These are phyloP conservation scores for Chaenodraco wilsoni DNA, from an alignment of 2,797 vertebrate genomes.

Conservation along the genomic window DNA sequence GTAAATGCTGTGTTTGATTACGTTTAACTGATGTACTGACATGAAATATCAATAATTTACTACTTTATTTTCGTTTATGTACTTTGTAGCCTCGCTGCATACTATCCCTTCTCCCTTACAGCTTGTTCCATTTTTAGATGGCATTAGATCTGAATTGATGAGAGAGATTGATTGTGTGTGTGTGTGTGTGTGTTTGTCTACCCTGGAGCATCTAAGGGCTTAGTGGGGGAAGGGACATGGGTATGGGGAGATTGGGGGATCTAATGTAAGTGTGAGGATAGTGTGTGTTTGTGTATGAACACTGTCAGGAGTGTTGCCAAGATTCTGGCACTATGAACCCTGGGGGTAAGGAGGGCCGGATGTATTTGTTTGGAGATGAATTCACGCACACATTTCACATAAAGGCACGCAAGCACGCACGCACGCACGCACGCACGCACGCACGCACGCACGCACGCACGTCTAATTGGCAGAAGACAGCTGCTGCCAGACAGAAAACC, in stretches of 20 bases:
- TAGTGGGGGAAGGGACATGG: constrained; percentile 28
- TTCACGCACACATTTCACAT: background rate
- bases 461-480: constrained; percentile 81
- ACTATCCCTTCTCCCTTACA: background rate
- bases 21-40: constrained; percentile 4
- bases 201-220: constrained; percentile 23
- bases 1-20: constrained; percentile 3
- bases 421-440: constrained; percentile 12
- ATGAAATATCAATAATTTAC: constrained; percentile 14
- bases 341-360: constrained; percentile 41
- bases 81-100: background rate
- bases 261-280: constrained; percentile 41
- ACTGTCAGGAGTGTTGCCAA: constrained; percentile 54
- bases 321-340: constrained; percentile 51
- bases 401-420: background rate
- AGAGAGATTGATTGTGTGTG: constrained; percentile 37
- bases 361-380: constrained; percentile 58
- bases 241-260: constrained; percentile 21
- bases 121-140: constrained; percentile 54
- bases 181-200: constrained; percentile 14
- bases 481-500: constrained; percentile 77
- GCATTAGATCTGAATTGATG: constrained; percentile 63
- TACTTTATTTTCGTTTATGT: constrained; percentile 14
- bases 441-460: constrained; percentile 17
- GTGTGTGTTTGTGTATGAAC: constrained; percentile 47